Base-by-base conservation (phyloP, 2,797 vertebrate genomes). In the Crenichthys baileyi region DNA sequence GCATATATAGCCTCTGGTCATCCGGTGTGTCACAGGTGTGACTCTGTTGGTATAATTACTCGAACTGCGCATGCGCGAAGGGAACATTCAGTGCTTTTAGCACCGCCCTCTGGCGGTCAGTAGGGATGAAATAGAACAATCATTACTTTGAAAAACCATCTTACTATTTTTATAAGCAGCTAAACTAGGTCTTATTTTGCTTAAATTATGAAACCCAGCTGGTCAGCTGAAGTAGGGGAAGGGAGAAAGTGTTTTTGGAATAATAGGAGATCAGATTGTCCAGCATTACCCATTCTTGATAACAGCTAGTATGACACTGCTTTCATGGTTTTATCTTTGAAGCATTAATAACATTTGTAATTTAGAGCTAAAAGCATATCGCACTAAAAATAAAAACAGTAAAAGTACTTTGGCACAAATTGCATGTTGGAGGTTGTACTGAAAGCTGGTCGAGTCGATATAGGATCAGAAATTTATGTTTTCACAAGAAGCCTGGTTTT, bases 401-500 rank as follows among this genome's bases (percentile, higher is more conserved):
- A 18, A n/a, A 44, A 26, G 68, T 4, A 26, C 22, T 72, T 55
- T 56, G 58, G 41, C n/a, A 46, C 29, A 24, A 5, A 4, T 8
- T 48, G 60, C 67, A 22, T 50, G 70, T 51, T 78, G 24, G 58
- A 50, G 73, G 24, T 46, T 68, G 26, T 71, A 73, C 31, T 74
- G 58, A 60, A 76, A 39, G 79, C 41, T 51, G 67, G 77, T 44
- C 24, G 24, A 51, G 87, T 85, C 83, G 75, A 58, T 80, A 82
- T 83, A 56, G 26, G 58, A 18, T 36, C 76, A 61, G 46, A 12
- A 75, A 46, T 1, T 68, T 83, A 81, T 88, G 77, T 86, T 20
- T 84, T 78, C 75, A 78, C 51, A 5, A 56, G 61, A 58, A 72
- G 83, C 78, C 74, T 67, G 80, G 51, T 82, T 88, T 70, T n/a